These are phyloP conservation scores for Melanaphis sacchari DNA, from an alignment of 1,140 invertebrate species.

Conservation along the genomic window DNA sequence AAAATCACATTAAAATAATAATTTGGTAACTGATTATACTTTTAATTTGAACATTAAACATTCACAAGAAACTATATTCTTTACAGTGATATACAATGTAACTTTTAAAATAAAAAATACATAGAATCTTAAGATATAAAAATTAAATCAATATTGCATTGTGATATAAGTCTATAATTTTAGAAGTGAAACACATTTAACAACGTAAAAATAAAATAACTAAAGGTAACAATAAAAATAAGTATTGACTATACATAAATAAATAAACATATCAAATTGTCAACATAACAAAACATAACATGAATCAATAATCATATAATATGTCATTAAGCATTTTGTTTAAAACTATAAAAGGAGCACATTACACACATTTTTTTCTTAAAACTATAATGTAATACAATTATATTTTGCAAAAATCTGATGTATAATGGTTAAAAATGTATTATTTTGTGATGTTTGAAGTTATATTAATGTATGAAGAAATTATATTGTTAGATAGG, in stretches of 20 bases:
- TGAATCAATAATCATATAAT: neutral
- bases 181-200: slow-evolving; percentile 24
- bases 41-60: neutral
- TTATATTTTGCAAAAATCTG: neutral
- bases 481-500: neutral
- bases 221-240: slow-evolving; percentile 32
- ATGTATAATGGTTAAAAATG: neutral
- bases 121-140: neutral
- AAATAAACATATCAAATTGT: neutral
- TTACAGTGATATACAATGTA: neutral
- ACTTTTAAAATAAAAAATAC: neutral
- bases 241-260: neutral
- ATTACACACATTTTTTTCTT: neutral
- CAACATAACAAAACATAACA: slow-evolving; percentile 13
- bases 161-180: slow-evolving; percentile 5
- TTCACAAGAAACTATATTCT: neutral
- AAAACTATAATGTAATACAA: too few species aligned
- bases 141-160: neutral
- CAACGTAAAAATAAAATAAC: slow-evolving; percentile 28
- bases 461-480: neutral
- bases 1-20: neutral
- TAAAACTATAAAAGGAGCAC: neutral
- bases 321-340: neutral
- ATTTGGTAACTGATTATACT: neutral
- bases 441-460: neutral